A percentile compares a stretch with the other conserved stretches of the same genome.
Evolutionary conservation across 2,797 vertebrate species (phyloP).

Genomic region (Sphenopsis melanotis): DNA sequence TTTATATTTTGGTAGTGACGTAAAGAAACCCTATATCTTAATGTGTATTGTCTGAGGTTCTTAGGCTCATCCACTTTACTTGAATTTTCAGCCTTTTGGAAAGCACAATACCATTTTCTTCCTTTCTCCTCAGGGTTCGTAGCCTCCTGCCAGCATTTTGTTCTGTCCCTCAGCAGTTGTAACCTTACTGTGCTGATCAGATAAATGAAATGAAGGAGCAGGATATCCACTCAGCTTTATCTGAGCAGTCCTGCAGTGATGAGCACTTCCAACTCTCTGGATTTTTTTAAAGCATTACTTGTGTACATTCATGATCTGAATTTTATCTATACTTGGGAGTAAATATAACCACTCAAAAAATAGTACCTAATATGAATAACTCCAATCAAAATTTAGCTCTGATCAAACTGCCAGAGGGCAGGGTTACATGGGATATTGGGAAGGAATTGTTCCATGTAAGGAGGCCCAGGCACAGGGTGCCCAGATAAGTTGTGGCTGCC

Average conservation of each 20-base stretch:
- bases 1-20: neutral
- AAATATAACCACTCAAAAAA: neutral
- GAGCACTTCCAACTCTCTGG: neutral
- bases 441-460: rapidly evolving
- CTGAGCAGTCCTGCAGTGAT: neutral
- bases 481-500: neutral
- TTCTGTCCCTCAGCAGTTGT: neutral
- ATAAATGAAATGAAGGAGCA: neutral
- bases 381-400: neutral
- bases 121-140: neutral
- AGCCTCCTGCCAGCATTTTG: neutral
- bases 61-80: neutral
- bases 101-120: neutral
- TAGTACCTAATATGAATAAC: neutral
- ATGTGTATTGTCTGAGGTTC: neutral
- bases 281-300: neutral
- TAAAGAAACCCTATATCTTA: neutral
- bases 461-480: rapidly evolving
- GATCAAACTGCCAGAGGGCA: neutral
- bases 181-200: neutral
- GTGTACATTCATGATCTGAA: rapidly evolving
- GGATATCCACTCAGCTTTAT: neutral
- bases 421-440: neutral
- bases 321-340: neutral
- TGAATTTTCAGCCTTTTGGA: neutral